Evolutionary conservation across 1,140 invertebrate genomes (phyloP).

Genomic region (Drosophila albomicans): DNA sequence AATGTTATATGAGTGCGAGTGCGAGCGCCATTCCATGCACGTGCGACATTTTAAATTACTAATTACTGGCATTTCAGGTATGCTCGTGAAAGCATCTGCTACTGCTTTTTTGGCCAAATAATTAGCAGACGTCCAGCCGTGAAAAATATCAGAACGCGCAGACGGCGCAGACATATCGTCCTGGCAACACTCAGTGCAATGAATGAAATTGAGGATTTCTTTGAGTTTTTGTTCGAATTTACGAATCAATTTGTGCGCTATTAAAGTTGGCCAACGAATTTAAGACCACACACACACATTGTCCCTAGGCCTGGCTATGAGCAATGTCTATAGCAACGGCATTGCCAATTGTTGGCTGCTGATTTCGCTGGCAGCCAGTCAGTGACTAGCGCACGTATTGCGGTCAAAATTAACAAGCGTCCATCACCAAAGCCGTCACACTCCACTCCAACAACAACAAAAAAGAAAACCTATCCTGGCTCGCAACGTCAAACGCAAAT

Average conservation of each 20-base stretch:
- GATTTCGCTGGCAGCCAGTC: constrained; percentile 42
- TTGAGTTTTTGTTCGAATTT: neutral
- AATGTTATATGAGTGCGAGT: constrained; percentile 40
- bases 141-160: neutral
- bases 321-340: constrained; percentile 1
- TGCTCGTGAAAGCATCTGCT: constrained; percentile 16
- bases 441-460: neutral
- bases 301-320: neutral
- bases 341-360: constrained; percentile 11
- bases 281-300: constrained; percentile 8
- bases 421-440: constrained; percentile 40
- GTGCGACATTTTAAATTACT: constrained; percentile 81
- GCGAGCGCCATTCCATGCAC: constrained; percentile 62
- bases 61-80: constrained; percentile 75
- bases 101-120: constrained; percentile 46
- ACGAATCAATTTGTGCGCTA: constrained; percentile 9
- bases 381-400: constrained; percentile 58
- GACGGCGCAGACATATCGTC: neutral
- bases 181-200: neutral
- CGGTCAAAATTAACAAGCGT: constrained; percentile 70
- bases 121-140: constrained; percentile 46
- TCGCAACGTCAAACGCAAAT: constrained; percentile 55
- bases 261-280: constrained; percentile 22
- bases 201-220: neutral
- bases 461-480: neutral